Percentiles rank a stretch among this genome's conserved stretches.
phyloP scores from a whole-genome alignment of 2,888 invertebrate genomes.

The Eristalis tenax region DNA sequence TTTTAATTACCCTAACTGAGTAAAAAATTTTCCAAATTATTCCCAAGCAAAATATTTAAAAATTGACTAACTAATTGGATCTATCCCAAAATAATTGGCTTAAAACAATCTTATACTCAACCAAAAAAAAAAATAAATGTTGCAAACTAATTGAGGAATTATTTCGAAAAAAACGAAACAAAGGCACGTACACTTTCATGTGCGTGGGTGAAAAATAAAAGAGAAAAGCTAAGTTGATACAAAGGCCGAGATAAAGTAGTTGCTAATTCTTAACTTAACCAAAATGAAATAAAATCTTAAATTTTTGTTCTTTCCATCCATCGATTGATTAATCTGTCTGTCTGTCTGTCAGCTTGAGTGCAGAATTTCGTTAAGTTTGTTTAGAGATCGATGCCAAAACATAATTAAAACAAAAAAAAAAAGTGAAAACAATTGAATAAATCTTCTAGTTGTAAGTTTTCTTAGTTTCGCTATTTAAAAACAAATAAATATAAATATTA shows the following conservation, averaged over 20 bases:
- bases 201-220: background rate
- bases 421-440: background rate
- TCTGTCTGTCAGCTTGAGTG: conserved; percentile 30
- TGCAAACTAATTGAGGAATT: conserved; percentile 31
- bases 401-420: conserved; percentile 14
- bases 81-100: conserved; percentile 48
- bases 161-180: conserved; percentile 17
- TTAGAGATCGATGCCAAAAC: conserved; percentile 68
- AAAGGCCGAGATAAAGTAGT: conserved; percentile 67
- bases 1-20: conserved; percentile 72
- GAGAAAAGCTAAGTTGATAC: conserved; percentile 68
- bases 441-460: conserved; percentile 61
- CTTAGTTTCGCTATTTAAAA: conserved; percentile 60
- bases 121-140: conserved; percentile 41
- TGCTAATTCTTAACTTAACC: conserved; percentile 57
- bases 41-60: conserved; percentile 16
- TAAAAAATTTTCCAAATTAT: conserved; percentile 17
- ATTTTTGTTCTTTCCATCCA: conserved; percentile 31
- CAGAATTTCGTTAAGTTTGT: conserved; percentile 51
- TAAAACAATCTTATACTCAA: conserved; percentile 47
- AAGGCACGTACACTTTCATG: conserved; percentile 22
- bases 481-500: conserved; percentile 13
- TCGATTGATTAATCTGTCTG: conserved; percentile 40
- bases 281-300: conserved; percentile 13
- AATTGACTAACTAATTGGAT: conserved; percentile 20